Evolutionary conservation across 2,797 vertebrate genomes (phyloP).

Genomic region (Acipenser transmontanus): DNA sequence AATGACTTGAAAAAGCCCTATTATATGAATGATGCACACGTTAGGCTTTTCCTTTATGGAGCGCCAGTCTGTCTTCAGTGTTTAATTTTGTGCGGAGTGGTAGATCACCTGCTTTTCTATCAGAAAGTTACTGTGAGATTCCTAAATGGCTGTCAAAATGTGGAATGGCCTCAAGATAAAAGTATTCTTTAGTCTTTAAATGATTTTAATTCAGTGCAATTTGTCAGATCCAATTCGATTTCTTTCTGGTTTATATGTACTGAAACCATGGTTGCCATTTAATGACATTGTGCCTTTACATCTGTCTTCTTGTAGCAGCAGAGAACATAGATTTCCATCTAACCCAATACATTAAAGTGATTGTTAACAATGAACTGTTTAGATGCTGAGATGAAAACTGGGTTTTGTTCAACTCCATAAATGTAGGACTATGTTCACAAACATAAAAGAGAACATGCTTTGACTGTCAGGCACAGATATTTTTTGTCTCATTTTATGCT

Average conservation of each 20-base stretch:
- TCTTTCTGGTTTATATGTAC: background rate
- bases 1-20: conserved; percentile 1
- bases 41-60: conserved; percentile 9
- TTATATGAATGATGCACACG: conserved; percentile 7
- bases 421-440: too few relatives aligned
- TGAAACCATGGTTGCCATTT: conserved; percentile 1
- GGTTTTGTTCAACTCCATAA: background rate
- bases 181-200: background rate
- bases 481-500: too few relatives aligned
- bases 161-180: background rate
- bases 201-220: background rate
- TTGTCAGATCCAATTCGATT: background rate
- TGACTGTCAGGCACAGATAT: too few relatives aligned
- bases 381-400: background rate
- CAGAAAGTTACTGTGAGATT: background rate
- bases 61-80: conserved; percentile 3
- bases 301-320: background rate
- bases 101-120: background rate
- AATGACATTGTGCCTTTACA: background rate
- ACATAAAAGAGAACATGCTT: too few relatives aligned
- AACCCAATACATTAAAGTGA: background rate
- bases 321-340: background rate
- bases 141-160: conserved; percentile 12
- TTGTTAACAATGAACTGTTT: background rate
- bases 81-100: conserved; percentile 1